Evolutionary conservation across 2,888 invertebrate species (phyloP), one percentile per base, ranked within the genome.

Genomic region (Ophion obscuratus): DNA sequence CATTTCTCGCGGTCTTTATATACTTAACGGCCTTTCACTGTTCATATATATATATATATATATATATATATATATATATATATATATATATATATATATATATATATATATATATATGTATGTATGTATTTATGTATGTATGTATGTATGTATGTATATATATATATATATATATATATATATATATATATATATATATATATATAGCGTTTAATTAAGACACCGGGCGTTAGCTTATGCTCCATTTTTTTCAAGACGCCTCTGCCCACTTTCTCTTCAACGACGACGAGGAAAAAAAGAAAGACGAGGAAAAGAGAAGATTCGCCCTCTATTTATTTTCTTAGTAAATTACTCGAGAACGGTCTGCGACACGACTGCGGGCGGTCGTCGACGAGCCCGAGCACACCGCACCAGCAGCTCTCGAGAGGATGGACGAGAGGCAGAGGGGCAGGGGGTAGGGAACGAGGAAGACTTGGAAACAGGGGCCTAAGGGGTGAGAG

Each of bases 261-360:
- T 59, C 40, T 27, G 10, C 57, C 57, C 36, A 24, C 40, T 80
- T 20, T 44, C 14, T 11, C 64, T 20, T 66, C 66, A 68, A 73
- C n/a, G 68, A 44, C 36, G 75, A 61, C 47, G 62, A 76, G 20
- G 62, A 78, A 88, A 85, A 86, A 83, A 86, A 84, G 82, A 79
- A 85, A 82, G 83, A 88, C 86, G 74, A 87, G 31, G 47, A 47
- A 71, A 47, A 71, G 71, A 66, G 77, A 88, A 87, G 75, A 85
- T 85, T 90, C 90, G 90, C 90, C 90, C 91, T 92, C 92, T 93
- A 92, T 93, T 92, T 93, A 93, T 93, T 93, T 93, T 93, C 92
- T 92, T 92, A 93, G 92, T 91, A 93, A 93, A 93, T 93, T 93
- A 93, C 92, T 93, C 90, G 91, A 90, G 91, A 91, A 91, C 90